Evolutionary conservation across 2,113 vertebrate species (phyloP), one percentile per base, ranked within the genome.

Genomic region (Elachura formosa): DNA sequence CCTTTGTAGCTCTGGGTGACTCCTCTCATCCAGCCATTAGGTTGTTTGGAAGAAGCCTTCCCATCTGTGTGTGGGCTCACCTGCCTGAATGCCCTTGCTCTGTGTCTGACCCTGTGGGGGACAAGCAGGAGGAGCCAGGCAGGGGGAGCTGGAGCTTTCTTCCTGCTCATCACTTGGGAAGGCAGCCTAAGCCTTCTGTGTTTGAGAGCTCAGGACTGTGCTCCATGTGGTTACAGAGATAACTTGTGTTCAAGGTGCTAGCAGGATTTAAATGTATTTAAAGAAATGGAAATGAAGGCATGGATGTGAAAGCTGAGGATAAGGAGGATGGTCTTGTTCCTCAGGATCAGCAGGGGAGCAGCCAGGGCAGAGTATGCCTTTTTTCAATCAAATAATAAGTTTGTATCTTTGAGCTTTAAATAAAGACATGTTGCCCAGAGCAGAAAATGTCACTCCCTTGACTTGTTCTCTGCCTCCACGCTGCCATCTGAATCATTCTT

Each of bases 381-480:
- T 86, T 86, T 66, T 49, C 9, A 61, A 24, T 52, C 17, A 52
- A 85, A 66, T 83, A 62, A 79, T 83, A 63, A 85, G 26, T 46
- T 93, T 77, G 26, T 51, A 25, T 58, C 72, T 80, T 72, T 62
- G 43, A 76, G 75, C 43, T 90, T 87, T 90, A 90, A 86, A 81
- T 86, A 77, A 72, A 86, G 56, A 68, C 59, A 63, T 45, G 51
- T 52, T 96, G 75, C 75, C 84, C 79, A 71, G 78, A 87, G 78
- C 83, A 84, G 94, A 76, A 92, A 95, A 95, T 93, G 66, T 91
- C 74, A 82, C 66, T 94, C 7, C 38, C 15, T 89, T 89, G 61
- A 68, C 40, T 88, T 62, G 51, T 29, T 96, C 12, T 36, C 55
- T 93, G 46, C 74, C 34, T 95, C 78, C 41, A 46, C 3, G 0